phyloP scores from a whole-genome alignment of 2,113 vertebrate species.

The Cyprinodon variegatus region DNA sequence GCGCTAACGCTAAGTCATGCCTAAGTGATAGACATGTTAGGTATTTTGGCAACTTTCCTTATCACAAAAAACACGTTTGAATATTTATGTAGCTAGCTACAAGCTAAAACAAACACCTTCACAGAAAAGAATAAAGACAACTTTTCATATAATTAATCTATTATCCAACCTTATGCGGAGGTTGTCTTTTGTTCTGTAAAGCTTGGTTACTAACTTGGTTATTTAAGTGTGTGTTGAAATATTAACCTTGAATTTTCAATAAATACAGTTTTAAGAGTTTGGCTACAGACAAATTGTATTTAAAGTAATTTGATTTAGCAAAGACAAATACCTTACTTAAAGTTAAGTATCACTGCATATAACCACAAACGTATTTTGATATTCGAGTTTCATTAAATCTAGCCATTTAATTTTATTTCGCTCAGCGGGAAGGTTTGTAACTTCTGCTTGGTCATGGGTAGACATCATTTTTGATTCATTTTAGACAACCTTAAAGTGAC shows the following conservation, averaged over 20 bases:
- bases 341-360: constrained; percentile 4
- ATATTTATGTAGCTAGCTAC: not conserved
- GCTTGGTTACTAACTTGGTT: not conserved
- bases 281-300: not conserved
- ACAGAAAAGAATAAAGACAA: constrained; percentile 1
- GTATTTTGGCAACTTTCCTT: not conserved
- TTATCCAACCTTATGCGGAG: no score
- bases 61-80: not conserved
- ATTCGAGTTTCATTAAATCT: not conserved
- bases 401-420: constrained; percentile 1
- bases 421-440: constrained; percentile 9
- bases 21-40: not conserved
- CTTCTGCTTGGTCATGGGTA: constrained; percentile 18
- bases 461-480: constrained; percentile 16
- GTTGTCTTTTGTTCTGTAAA: not conserved
- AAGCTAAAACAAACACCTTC: not conserved
- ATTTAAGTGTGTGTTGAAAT: not conserved
- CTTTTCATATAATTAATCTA: not conserved
- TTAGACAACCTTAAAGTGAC: constrained; percentile 7
- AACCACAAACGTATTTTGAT: not conserved
- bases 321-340: constrained; percentile 9
- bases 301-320: not conserved
- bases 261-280: constrained; percentile 15
- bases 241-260: constrained; percentile 10
- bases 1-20: constrained; percentile 8